Base-by-base conservation (phyloP, 2,113 vertebrate species). In the Bubo blakistoni region DNA sequence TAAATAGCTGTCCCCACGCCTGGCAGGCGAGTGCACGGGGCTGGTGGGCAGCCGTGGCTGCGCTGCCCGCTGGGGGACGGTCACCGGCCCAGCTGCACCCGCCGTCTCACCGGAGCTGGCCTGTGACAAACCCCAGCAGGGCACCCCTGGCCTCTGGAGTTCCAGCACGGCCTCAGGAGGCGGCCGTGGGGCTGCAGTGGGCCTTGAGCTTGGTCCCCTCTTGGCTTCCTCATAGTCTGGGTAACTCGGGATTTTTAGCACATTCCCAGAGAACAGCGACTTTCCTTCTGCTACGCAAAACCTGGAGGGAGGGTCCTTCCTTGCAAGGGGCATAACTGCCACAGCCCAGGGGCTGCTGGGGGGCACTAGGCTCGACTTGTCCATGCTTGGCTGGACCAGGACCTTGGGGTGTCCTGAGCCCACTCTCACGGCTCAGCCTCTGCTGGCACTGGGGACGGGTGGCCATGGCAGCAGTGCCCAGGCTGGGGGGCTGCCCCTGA, bases 1-100 rank as follows among this genome's bases (percentile, higher is more conserved):
- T 89, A 94, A 96, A 94, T 95, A 95, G 42, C 86, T 86, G 76
- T 62, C 72, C 94, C 83, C 63, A 71, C 2, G 85, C 90, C 84
- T 69, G 49, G 90, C 87, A 40, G 78, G 77, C 58, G 9, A 71
- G 47, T 1, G 3, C 7, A 8, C 0, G 11, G 73, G 55, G 38
- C 47, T 72, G 85, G 47, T 2, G 0, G 79, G 74, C 57, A 47
- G 85, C 86, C 0, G 0, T 32, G 49, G 86, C 47, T 44, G 55
- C 22, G 61, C 69, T 59, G 63, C 49, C 38, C 6, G 16, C 57
- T 8, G 18, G 62, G 52, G 44, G 26, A 29, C 1, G 0, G 6
- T 26, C 42, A 5, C 46, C 2, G 1, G 15, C 36, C 72, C 5
- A 9, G 34, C 63, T 69, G 30, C 40, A 8, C 42, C 30, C 2